phyloP scores from a whole-genome alignment of 2,113 vertebrate species.

The Spermophilus dauricus region DNA sequence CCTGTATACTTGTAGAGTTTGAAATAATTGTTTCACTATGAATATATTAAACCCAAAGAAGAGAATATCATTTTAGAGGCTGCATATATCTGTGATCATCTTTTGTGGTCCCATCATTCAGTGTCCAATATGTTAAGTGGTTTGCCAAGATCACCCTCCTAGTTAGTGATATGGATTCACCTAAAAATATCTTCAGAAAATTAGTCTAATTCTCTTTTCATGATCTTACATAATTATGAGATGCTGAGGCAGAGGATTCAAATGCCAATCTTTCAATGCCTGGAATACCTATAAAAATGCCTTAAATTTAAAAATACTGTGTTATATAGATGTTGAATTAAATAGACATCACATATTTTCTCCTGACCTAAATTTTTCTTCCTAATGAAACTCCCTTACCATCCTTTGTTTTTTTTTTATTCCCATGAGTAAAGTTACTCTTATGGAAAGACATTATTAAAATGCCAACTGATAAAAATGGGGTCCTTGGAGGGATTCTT shows the following conservation, averaged over 20 bases:
- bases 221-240: neutral
- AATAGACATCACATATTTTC: neutral
- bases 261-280: neutral
- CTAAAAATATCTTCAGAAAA: neutral
- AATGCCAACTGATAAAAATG: conserved; percentile 14
- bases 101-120: neutral
- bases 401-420: neutral
- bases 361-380: neutral
- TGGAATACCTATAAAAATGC: neutral
- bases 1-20: neutral
- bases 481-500: neutral
- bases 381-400: neutral
- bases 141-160: neutral
- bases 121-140: neutral
- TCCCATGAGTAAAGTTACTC: neutral
- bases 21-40: conserved; percentile 28
- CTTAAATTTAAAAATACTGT: neutral
- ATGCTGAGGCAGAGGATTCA: neutral
- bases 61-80: neutral
- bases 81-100: neutral
- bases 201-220: neutral
- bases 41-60: neutral
- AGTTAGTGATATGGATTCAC: neutral
- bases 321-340: neutral
- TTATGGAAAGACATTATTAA: neutral